Percentiles rank a stretch among this genome's conserved stretches.
phyloP scores from a whole-genome alignment of 2,888 invertebrate species.

The Hirtodrosophila trivittata region DNA sequence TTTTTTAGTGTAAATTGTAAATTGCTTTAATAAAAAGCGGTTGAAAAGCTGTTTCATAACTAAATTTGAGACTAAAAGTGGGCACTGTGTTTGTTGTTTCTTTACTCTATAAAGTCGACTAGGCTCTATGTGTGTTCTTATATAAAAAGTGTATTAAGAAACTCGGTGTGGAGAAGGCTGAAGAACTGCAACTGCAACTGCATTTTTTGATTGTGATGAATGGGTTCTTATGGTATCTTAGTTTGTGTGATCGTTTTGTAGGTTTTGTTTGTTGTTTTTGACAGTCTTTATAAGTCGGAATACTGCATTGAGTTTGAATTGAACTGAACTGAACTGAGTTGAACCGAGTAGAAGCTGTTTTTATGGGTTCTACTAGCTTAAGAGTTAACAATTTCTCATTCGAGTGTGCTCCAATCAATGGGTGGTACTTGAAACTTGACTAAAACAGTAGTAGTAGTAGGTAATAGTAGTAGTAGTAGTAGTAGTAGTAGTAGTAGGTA shows the following conservation, averaged over 20 bases:
- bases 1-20: conserved; percentile 35
- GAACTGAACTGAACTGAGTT: conserved; percentile 24
- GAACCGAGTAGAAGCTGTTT: conserved; percentile 15
- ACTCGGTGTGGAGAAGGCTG: not conserved
- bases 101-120: too few species aligned
- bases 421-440: conserved; percentile 41
- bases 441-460: conserved; percentile 53
- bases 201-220: conserved; percentile 28
- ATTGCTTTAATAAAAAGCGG: too few species aligned
- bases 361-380: conserved; percentile 25
- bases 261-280: conserved; percentile 10
- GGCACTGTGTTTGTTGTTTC: not conserved
- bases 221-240: not conserved
- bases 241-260: conserved; percentile 1
- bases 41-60: conserved; percentile 54
- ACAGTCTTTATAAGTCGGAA: conserved; percentile 32
- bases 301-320: conserved; percentile 28
- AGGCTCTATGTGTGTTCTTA: conserved; percentile 41
- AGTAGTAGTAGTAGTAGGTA: conserved; percentile 48
- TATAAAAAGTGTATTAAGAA: too few species aligned
- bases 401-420: conserved; percentile 43
- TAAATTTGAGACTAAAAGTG: too few species aligned
- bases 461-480: conserved; percentile 51
- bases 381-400: conserved; percentile 25
- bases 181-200: conserved; percentile 12